These are phyloP conservation scores for Orthosia incerta DNA, from an alignment of 2,888 invertebrate genomes.

Conservation along the genomic window DNA sequence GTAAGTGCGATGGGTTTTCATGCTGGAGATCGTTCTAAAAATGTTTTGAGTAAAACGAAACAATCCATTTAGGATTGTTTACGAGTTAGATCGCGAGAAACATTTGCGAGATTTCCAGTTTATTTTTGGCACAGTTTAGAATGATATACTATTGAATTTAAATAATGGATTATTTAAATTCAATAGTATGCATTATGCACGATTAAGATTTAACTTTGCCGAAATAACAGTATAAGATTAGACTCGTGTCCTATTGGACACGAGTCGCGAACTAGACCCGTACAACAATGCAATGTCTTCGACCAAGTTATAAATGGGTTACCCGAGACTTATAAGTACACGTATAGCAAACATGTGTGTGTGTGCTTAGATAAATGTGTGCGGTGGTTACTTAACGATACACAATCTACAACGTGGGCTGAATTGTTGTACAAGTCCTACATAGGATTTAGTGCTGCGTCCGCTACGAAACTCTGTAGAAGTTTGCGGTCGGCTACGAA, in stretches of 20 bases:
- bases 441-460: slow-evolving; percentile 75
- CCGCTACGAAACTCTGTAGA: slow-evolving; percentile 75
- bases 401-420: slow-evolving; percentile 70
- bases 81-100: background rate
- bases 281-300: slow-evolving; percentile 53
- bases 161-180: background rate
- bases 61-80: slow-evolving; percentile 24
- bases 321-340: slow-evolving; percentile 47
- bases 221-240: slow-evolving; percentile 3
- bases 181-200: no score
- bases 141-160: background rate
- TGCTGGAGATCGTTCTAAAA: slow-evolving; percentile 39
- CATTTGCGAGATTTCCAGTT: background rate
- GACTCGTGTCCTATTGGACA: no score
- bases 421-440: slow-evolving; percentile 72
- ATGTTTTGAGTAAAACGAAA: slow-evolving; percentile 18
- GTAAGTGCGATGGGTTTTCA: slow-evolving; percentile 42
- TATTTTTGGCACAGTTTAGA: background rate
- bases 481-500: slow-evolving; percentile 72
- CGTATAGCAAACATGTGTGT: slow-evolving; percentile 35
- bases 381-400: slow-evolving; percentile 72
- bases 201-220: background rate
- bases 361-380: slow-evolving; percentile 63
- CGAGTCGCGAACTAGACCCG: slow-evolving; percentile 29
- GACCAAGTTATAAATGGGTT: slow-evolving; percentile 59